Percentiles rank a stretch among this genome's conserved stretches.
Evolutionary conservation across 2,797 vertebrate genomes (phyloP).

Genomic region (Odontamblyopus rebecca): DNA sequence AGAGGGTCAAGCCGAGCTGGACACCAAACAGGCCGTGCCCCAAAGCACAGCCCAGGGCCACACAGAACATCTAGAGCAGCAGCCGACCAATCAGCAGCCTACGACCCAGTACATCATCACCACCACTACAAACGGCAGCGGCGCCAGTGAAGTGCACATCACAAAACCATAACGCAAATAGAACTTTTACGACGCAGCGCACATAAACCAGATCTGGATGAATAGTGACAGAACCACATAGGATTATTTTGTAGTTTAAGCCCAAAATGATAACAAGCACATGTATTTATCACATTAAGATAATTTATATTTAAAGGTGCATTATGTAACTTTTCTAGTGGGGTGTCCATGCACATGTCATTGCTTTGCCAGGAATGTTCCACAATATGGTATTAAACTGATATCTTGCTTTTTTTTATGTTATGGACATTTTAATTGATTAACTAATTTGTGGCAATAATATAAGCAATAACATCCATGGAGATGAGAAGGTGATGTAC

Average conservation of each 20-base stretch:
- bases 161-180: constrained; percentile 82
- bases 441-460: too few species aligned
- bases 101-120: constrained; percentile 96
- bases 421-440: too few species aligned
- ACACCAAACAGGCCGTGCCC: constrained; percentile 80
- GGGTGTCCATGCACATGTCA: too few species aligned
- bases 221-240: neutral
- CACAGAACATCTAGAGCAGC: constrained; percentile 82
- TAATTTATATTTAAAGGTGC: neutral
- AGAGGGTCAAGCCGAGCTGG: constrained; percentile 89
- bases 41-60: constrained; percentile 73
- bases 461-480: too few species aligned
- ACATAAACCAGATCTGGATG: neutral
- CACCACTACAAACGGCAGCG: constrained; percentile 86
- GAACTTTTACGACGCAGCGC: neutral
- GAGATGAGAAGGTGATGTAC: too few species aligned
- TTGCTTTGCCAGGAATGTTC: too few species aligned
- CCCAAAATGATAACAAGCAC: neutral
- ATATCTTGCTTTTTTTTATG: too few species aligned
- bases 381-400: too few species aligned
- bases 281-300: neutral
- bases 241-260: neutral
- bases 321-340: too few species aligned
- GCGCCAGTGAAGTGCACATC: constrained; percentile 87
- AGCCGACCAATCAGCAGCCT: constrained; percentile 76